Base-by-base conservation (phyloP, 2,797 vertebrate species). In the Clarias fuscus region DNA sequence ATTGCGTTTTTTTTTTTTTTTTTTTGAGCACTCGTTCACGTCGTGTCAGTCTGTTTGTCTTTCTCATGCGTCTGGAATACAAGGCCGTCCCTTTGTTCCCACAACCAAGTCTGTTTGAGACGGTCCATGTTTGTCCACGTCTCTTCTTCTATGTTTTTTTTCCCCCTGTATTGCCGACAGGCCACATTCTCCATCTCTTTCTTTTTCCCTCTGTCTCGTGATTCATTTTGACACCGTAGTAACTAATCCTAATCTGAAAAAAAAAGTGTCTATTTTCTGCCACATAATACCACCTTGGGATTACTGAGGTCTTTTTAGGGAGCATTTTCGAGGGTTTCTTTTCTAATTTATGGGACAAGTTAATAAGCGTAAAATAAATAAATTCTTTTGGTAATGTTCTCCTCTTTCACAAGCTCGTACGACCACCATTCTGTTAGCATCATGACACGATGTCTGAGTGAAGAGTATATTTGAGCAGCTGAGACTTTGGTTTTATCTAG, bases 21-120 rank as follows among this genome's bases (percentile, higher is more conserved):
- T 18, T 75, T 56, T n/a, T n/a, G 15, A 82, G 61, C 80, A 43
- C 40, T n/a, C n/a, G 24, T 40, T 81, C 83, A 84, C 27, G 13
- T 70, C 59, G 73, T 83, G 77, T 87, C 80, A 75, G 65, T 83
- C 83, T 91, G 86, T 92, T 92, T 92, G 90, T 85, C 86, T 92
- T 92, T 91, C 91, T 90, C 90, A 91, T 82, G 91, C 84, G 61
- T 89, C 68, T 88, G 27, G 81, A 84, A 30, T 83, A 84, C 78
- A 68, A n/a, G 79, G 70, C 79, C 62, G 10, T 33, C 73, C 70
- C 48, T 37, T 67, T 65, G 30, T 77, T 80, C 68, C 59, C 78
- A 68, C 30, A 43, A 40, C 56, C 59, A 37, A 30, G 17, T 82
- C 86, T 85, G 84, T 53, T 61, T 24, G 13, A 72, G 80, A 86